Conservation (phyloP, 2,113 vertebrate species). For the Oxyruncus cristatus region DNA sequence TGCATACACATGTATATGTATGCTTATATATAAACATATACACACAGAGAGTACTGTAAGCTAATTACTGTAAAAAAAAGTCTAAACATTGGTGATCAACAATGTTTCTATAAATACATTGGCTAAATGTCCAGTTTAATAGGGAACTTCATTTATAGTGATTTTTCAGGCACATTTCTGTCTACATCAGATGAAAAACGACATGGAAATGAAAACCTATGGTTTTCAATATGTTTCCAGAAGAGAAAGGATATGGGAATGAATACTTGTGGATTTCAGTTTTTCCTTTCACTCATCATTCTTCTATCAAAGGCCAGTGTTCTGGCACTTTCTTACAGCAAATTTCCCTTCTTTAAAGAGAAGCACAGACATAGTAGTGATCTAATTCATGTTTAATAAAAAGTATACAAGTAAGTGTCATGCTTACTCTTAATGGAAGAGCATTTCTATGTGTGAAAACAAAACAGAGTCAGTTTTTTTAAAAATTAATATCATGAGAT, state of each 20-base stretch:
- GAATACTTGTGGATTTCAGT: background rate
- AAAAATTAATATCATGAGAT: background rate
- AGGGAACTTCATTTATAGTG: background rate
- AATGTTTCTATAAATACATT: background rate
- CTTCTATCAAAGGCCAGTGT: background rate
- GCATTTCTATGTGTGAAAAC: background rate
- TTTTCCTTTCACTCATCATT: background rate
- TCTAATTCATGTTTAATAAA: background rate
- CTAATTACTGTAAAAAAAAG: background rate
- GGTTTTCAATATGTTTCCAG: background rate
- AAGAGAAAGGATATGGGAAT: background rate
- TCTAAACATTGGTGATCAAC: background rate
- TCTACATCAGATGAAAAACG: background rate
- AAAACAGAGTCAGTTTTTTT: background rate
- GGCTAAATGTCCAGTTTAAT: background rate
- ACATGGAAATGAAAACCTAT: background rate
- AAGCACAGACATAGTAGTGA: background rate
- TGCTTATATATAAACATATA: background rate
- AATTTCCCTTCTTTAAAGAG: background rate
- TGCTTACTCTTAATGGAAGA: background rate
- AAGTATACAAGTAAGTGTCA: background rate
- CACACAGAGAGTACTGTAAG: fast-evolving
- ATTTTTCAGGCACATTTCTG: background rate
- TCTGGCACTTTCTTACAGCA: background rate
- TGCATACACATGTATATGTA: no score